Base-by-base conservation (phyloP, 1,140 invertebrate species). In the Chionoecetes opilio region DNA sequence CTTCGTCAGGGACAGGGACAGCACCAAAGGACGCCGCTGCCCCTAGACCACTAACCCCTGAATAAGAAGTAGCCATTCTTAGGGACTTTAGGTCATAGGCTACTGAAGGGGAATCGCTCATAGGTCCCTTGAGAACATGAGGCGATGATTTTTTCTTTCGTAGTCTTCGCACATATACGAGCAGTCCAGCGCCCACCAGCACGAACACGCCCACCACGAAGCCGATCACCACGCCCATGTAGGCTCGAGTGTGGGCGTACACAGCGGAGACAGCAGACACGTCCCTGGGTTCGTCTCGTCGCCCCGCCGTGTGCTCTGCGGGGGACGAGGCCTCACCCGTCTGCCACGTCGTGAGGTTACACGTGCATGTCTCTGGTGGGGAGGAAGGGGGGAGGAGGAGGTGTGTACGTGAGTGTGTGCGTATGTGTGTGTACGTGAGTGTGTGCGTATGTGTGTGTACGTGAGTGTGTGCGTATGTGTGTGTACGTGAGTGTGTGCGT, bases 171-270 rank as follows among this genome's bases (percentile, higher is more conserved):
- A 98, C 97, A 38, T 98, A 97, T 0, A 98, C 97, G 14, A 98
- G 92, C 31, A 95, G 88, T 29, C 95, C 98, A 96, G 98, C 98
- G 3, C 98, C 98, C n/a, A 98, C 96, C 1, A 98, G 97, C 0
- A 98, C 97, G 0, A 98, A 97, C 1, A 98, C 97, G 34, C 97
- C 97, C 92, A 98, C 98, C 82, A 99, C 96, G 0, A 98, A 98
- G 0, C 98, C 98, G 91, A 98, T 98, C 34, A 98, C 98, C 53
- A 99, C 97, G 0, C 98, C 98, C 41, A 99, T 98, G 96, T 98
- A 98, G 0, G 98, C 98, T 97, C 98, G 97, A 35, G 95, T 95
- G 89, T 95, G 95, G 75, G 92, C 87, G 38, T 95, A 92, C 82
- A 95, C 95, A 29, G 95, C 95, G 17, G 95, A 95, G 21, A 95